Conservation (phyloP, 1,140 invertebrate species). For the Temnothorax longispinosus region DNA sequence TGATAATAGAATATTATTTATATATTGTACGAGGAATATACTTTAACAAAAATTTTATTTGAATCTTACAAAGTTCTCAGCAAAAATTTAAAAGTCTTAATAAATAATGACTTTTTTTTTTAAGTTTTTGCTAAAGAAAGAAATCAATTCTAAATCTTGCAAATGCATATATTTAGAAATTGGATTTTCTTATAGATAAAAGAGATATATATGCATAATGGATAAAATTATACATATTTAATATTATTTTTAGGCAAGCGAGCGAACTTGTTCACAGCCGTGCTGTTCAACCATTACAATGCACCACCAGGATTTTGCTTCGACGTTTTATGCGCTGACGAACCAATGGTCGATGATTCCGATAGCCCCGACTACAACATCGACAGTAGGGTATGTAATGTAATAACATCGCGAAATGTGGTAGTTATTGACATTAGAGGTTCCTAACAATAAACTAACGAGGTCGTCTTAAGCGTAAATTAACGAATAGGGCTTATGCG, state of each 20-base stretch:
- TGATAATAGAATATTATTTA: background rate
- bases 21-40: background rate
- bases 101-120: background rate
- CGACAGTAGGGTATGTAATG: constrained; percentile 86
- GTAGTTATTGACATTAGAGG: background rate
- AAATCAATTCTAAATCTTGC: background rate
- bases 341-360: constrained; percentile 92
- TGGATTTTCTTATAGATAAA: background rate
- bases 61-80: background rate
- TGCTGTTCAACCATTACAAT: constrained; percentile 92
- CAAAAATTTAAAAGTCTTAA: background rate
- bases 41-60: background rate
- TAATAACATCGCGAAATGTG: background rate
- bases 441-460: constrained; percentile 13
- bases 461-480: background rate
- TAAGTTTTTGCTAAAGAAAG: background rate
- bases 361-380: constrained; percentile 92
- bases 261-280: constrained; percentile 90
- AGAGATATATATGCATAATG: background rate
- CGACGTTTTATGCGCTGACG: constrained; percentile 93
- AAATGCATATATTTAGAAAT: background rate
- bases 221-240: background rate
- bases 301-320: constrained; percentile 96
- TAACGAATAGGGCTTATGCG: background rate
- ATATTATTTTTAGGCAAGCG: constrained; percentile 83